Base-by-base conservation (phyloP, 2,113 vertebrate genomes). In the Oncorhynchus mykiss region DNA sequence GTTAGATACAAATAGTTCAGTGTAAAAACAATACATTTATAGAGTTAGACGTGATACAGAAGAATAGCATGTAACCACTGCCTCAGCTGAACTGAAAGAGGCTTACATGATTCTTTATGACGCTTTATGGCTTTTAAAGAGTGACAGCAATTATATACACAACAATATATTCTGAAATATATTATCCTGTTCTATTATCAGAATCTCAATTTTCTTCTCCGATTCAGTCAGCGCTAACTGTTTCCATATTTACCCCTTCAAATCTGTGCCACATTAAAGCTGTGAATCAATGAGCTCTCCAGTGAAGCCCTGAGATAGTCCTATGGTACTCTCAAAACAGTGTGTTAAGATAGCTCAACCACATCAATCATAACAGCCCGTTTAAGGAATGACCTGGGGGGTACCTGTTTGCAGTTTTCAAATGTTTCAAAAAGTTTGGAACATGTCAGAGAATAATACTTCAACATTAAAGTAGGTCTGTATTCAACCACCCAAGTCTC, bases 271-370 rank as follows among this genome's bases (percentile, higher is more conserved):
- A 51, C 4, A 16, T 51, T 60, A 60, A 60, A 60, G 59, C 59
- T 62, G 59, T 62, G 59, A 9, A 22, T 45, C 39, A 45, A 45
- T 57, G 54, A 57, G 54, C 65, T 67, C 65, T 67, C 6, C 65
- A 67, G 25, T 67, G 14, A 24, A 31, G 65, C 65, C 65, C 65
- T 73, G 45, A 79, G 72, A 76, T 62, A 29, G 48, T 60, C 70
- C 29, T 31, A 71, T 71, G 70, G 66, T 60, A 77, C 64, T 25
- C n/a, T 72, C 5, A 2, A 68, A 49, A 3, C 54, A 57, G 54
- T 14, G 71, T 0, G 20, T 20, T 69, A 64, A 9, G 39, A 45
- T 45, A 2, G 39, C 39, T 45, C 9, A 45, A 66, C 14, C 12
- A 72, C 11, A 70, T 54, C 31, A 5, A 70, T 67, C 49, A 20